These are phyloP conservation scores for Eulithis prunata DNA, from an alignment of 2,888 invertebrate genomes.

Conservation along the genomic window DNA sequence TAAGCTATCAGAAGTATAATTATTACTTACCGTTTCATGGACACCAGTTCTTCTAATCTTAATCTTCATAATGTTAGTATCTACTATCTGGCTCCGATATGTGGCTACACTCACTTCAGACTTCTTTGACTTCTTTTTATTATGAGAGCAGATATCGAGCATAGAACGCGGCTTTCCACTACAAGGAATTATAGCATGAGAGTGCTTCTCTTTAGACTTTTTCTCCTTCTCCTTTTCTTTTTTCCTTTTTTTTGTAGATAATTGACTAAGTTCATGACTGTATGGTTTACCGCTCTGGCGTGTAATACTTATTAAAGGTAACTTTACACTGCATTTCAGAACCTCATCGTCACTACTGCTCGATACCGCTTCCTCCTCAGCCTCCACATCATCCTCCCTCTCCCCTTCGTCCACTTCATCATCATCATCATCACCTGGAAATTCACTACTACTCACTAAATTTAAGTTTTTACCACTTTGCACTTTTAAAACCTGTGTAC, in stretches of 20 bases:
- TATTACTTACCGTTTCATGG: conserved; percentile 69
- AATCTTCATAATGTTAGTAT: conserved; percentile 87
- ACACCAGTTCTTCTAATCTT: conserved; percentile 86
- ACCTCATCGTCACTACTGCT: conserved; percentile 80
- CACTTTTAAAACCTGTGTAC: conserved; percentile 67
- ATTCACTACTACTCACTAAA: conserved; percentile 82
- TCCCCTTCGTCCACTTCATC: conserved; percentile 49
- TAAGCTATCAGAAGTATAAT: conserved; percentile 38
- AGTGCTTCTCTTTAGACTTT: conserved; percentile 72
- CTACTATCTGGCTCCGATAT: conserved; percentile 86
- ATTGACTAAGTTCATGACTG: conserved; percentile 84
- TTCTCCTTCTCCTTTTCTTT: conserved; percentile 70
- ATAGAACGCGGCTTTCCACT: conserved; percentile 81
- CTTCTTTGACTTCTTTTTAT: conserved; percentile 80
- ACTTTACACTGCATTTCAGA: conserved; percentile 77
- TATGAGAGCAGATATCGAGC: conserved; percentile 78
- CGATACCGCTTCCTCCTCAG: conserved; percentile 56
- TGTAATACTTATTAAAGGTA: conserved; percentile 73
- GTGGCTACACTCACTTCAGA: conserved; percentile 63
- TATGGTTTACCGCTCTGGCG: conserved; percentile 80
- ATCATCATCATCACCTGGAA: conserved; percentile 59
- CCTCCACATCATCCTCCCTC: conserved; percentile 51
- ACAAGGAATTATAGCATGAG: conserved; percentile 73
- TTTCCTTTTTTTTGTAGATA: conserved; percentile 80
- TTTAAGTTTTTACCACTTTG: conserved; percentile 82